These are phyloP conservation scores for Nematopogon swammerdamellus DNA, from an alignment of 2,888 invertebrate genomes.

Conservation along the genomic window DNA sequence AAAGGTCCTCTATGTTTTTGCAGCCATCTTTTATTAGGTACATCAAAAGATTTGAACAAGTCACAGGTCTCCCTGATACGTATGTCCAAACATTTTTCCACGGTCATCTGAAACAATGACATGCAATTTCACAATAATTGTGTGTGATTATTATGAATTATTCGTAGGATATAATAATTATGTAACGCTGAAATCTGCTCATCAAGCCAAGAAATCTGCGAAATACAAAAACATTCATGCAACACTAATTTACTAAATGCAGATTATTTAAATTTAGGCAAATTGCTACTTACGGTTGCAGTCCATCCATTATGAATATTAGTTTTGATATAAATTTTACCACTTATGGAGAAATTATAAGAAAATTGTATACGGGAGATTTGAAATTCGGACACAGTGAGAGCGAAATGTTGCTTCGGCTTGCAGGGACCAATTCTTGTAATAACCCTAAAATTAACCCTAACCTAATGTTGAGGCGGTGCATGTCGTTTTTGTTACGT, in stretches of 20 bases:
- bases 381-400: conserved; percentile 22
- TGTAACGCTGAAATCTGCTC: too few species aligned
- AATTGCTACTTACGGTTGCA: conserved; percentile 23
- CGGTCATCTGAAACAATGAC: conserved; percentile 21
- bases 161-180: too few species aligned
- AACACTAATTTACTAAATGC: too few species aligned
- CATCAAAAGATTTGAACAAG: conserved; percentile 20
- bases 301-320: conserved; percentile 27
- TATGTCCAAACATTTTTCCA: conserved; percentile 35
- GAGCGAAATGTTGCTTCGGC: conserved; percentile 4
- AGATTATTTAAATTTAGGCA: too few species aligned
- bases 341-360: conserved; percentile 21
- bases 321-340: conserved; percentile 20
- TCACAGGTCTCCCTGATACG: conserved; percentile 33
- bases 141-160: too few species aligned
- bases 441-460: too few species aligned
- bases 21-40: conserved; percentile 25
- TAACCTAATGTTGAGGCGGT: too few species aligned
- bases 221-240: too few species aligned
- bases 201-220: too few species aligned
- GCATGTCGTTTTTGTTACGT: too few species aligned
- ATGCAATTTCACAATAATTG: too few species aligned
- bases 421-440: conserved; percentile 23
- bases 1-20: background rate
- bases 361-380: too few species aligned